A percentile compares a stretch with the other conserved stretches of the same genome.
phyloP scores from a whole-genome alignment of 2,888 invertebrate species.

The Aspidiotus rigidus region DNA sequence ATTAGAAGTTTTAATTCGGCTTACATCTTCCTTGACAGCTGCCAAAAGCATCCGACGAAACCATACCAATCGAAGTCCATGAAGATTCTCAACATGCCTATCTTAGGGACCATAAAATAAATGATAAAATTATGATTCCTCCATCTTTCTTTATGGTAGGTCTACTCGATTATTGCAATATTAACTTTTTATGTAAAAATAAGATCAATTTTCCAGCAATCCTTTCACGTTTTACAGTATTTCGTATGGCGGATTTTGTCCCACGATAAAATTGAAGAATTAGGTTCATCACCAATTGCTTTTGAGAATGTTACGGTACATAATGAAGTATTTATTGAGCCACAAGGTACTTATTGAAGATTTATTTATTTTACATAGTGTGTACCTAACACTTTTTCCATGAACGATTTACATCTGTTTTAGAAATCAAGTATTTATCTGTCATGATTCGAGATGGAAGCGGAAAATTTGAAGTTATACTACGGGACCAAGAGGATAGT shows the following conservation, averaged over 20 bases:
- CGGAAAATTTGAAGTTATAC: no score
- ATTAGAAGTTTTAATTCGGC: no score
- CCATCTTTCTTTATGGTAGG: conserved; percentile 16
- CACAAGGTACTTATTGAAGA: no score
- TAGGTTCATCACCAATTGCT: not conserved
- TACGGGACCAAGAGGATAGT: no score
- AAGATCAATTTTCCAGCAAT: conserved; percentile 7
- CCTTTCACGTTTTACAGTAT: conserved; percentile 1
- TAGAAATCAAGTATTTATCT: no score
- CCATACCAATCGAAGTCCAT: not conserved
- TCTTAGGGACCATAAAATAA: not conserved
- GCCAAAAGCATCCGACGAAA: not conserved
- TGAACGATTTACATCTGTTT: no score
- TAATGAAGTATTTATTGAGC: no score
- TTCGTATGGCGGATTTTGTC: not conserved
- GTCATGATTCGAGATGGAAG: no score
- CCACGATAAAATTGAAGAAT: not conserved
- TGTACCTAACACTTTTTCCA: no score
- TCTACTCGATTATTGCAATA: no score
- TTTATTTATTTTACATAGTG: no score
- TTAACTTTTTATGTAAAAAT: no score
- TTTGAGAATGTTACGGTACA: not conserved
- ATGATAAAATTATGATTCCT: not conserved
- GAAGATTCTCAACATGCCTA: not conserved
- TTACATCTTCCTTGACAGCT: not conserved